These are phyloP conservation scores for Pangasianodon gigas DNA, from an alignment of 2,113 vertebrate species.

Conservation along the genomic window DNA sequence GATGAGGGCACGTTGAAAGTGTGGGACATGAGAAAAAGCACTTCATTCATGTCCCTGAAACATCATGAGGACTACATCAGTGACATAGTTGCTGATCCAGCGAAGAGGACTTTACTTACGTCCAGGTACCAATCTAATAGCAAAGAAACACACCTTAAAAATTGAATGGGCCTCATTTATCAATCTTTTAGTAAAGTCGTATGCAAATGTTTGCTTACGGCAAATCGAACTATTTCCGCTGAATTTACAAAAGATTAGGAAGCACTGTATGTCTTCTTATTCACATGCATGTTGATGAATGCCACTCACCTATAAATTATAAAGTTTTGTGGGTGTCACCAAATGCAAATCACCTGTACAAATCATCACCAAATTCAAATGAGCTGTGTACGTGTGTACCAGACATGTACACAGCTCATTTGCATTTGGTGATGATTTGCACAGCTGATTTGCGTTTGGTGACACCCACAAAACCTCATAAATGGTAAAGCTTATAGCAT, in stretches of 20 bases:
- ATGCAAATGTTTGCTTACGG: not conserved
- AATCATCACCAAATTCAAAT: too few relatives aligned
- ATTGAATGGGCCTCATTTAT: not conserved
- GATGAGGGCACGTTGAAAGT: slow-evolving; percentile 85
- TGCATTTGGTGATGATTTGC: too few relatives aligned
- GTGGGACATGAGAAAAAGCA: slow-evolving; percentile 91
- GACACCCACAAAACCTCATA: too few relatives aligned
- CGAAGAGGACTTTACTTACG: slow-evolving; percentile 85
- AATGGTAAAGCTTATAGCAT: too few relatives aligned
- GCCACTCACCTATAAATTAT: not conserved
- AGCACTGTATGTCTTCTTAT: not conserved
- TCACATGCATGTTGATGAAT: not conserved
- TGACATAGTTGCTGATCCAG: slow-evolving; percentile 81
- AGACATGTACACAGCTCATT: too few relatives aligned
- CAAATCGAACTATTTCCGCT: not conserved
- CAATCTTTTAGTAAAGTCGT: not conserved
- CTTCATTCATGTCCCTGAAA: slow-evolving; percentile 83
- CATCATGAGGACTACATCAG: slow-evolving; percentile 97
- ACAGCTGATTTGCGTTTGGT: too few relatives aligned
- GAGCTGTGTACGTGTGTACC: too few relatives aligned
- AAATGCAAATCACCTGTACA: too few relatives aligned
- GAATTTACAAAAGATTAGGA: not conserved
- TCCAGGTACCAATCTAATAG: slow-evolving; percentile 76
- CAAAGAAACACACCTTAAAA: not conserved
- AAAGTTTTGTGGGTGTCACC: too few relatives aligned